These are phyloP conservation scores for Tridacna crocea DNA, from an alignment of 2,888 invertebrate species.

Conservation along the genomic window DNA sequence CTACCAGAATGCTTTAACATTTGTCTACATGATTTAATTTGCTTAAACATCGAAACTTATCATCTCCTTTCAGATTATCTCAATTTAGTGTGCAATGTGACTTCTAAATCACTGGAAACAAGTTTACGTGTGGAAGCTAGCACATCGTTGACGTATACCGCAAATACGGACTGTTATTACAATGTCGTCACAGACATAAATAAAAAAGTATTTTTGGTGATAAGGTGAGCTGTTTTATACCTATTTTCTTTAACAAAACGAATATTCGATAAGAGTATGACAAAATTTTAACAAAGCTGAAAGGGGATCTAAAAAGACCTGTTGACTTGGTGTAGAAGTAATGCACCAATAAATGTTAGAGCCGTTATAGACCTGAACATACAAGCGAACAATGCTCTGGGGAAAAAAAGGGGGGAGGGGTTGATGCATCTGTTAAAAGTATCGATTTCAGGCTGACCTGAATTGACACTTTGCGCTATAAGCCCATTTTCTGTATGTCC, in stretches of 20 bases:
- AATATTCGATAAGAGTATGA: background rate
- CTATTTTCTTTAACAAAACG: background rate
- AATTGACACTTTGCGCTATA: no score
- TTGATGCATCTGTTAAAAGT: no score
- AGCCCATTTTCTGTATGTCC: no score
- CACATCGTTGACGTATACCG: conserved; percentile 27
- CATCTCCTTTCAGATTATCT: conserved; percentile 32
- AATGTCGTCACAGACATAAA: conserved; percentile 26
- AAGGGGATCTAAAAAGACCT: no score
- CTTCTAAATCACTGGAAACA: conserved; percentile 15
- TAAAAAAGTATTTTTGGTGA: conserved; percentile 35
- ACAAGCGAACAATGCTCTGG: background rate
- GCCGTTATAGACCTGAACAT: background rate
- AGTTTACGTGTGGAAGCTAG: conserved; percentile 35
- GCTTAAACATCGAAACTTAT: no score
- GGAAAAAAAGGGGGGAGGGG: no score
- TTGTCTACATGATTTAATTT: no score
- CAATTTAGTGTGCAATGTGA: conserved; percentile 35
- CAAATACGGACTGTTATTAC: conserved; percentile 33
- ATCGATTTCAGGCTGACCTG: no score
- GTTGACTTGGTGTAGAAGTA: no score
- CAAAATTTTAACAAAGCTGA: background rate
- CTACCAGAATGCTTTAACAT: no score
- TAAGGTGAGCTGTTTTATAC: conserved; percentile 27
- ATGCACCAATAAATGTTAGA: no score